These are phyloP conservation scores for Pachycephala philippinensis DNA, from an alignment of 2,113 vertebrate species.

Conservation along the genomic window DNA sequence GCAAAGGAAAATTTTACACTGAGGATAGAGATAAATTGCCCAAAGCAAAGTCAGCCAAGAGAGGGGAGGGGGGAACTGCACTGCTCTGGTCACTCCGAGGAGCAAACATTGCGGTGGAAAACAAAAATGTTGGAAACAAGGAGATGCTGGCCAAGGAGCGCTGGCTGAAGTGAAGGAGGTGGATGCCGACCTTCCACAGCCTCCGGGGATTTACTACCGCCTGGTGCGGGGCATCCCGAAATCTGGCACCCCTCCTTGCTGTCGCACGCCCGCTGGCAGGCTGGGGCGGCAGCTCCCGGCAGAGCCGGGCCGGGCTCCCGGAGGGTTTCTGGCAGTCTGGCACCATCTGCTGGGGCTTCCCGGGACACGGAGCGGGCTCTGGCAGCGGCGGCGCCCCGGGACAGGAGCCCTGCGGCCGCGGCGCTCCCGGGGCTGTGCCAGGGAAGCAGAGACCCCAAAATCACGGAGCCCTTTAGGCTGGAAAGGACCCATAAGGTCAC, in stretches of 20 bases:
- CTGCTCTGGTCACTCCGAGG: not conserved
- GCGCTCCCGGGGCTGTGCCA: not conserved
- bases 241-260: rapidly evolving
- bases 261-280: not conserved
- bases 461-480: not conserved
- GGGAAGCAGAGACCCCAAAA: not conserved
- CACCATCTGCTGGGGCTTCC: conserved; percentile 62
- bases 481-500: no score
- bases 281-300: not conserved
- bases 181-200: not conserved
- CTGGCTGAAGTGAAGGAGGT: not conserved
- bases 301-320: not conserved
- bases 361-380: not conserved
- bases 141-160: not conserved
- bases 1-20: conserved; percentile 39
- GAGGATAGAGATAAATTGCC: not conserved
- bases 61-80: not conserved
- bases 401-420: not conserved
- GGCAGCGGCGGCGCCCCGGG: not conserved
- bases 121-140: not conserved
- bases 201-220: not conserved
- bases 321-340: conserved; percentile 53
- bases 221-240: not conserved
- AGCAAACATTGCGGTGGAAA: not conserved
- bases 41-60: not conserved